phyloP scores from a whole-genome alignment of 2,888 invertebrate species.

The Stenurella melanura region DNA sequence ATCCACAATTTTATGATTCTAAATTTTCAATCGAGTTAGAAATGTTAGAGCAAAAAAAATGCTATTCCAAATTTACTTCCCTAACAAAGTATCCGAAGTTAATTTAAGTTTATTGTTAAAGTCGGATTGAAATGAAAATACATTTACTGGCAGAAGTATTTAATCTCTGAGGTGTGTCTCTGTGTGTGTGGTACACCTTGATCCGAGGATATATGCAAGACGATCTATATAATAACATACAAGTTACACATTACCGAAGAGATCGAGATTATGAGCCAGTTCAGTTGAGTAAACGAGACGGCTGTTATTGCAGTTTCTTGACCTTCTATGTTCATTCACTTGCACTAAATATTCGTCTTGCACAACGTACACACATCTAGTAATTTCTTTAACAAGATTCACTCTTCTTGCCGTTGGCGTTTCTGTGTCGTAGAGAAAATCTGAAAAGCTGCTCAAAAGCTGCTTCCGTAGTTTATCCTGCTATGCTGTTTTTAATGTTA shows the following conservation, averaged over 20 bases:
- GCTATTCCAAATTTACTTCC: too few relatives aligned
- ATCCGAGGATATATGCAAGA: constrained; percentile 1
- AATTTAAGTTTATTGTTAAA: too few relatives aligned
- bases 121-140: too few relatives aligned
- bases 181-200: neutral
- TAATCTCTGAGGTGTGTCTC: neutral
- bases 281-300: constrained; percentile 43
- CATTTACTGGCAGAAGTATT: too few relatives aligned
- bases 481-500: too few relatives aligned
- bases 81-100: too few relatives aligned
- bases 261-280: constrained; percentile 37
- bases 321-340: constrained; percentile 59
- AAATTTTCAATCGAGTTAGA: too few relatives aligned
- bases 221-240: neutral
- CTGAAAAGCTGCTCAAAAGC: too few relatives aligned
- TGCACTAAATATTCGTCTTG: constrained; percentile 55
- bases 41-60: too few relatives aligned
- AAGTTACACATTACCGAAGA: neutral
- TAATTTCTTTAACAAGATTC: neutral
- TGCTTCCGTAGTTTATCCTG: too few relatives aligned
- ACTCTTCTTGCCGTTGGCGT: neutral
- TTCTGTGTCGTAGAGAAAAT: too few relatives aligned
- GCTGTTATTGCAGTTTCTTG: constrained; percentile 57
- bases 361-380: neutral
- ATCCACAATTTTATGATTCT: too few relatives aligned